These are phyloP conservation scores for Antheraea mylitta DNA, from an alignment of 1,140 invertebrate genomes.

Conservation along the genomic window DNA sequence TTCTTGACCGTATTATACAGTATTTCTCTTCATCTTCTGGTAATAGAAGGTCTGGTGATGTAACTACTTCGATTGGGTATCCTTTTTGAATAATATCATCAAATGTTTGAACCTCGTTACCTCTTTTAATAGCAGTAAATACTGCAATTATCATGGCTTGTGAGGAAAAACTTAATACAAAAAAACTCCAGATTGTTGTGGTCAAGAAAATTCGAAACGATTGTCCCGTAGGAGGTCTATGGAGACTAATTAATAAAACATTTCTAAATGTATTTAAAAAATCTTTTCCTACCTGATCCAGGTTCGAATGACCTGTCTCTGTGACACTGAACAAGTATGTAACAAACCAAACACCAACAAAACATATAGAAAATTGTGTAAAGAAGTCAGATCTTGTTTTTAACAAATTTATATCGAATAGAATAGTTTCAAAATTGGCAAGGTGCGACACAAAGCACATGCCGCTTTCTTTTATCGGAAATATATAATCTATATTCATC, in stretches of 20 bases:
- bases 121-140: conserved; percentile 60
- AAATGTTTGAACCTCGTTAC: conserved; percentile 67
- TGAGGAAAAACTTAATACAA: conserved; percentile 59
- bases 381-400: conserved; percentile 34
- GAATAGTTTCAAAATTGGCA: conserved; percentile 54
- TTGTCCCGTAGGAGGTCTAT: conserved; percentile 42
- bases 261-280: conserved; percentile 55
- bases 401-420: conserved; percentile 53
- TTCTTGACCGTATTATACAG: conserved; percentile 52
- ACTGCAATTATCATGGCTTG: conserved; percentile 72
- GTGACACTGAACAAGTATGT: conserved; percentile 52
- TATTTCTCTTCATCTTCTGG: conserved; percentile 58
- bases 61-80: conserved; percentile 62
- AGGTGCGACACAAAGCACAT: conserved; percentile 59
- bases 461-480: conserved; percentile 58
- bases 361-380: conserved; percentile 44
- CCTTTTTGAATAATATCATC: conserved; percentile 63
- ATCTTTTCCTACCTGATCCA: conserved; percentile 62
- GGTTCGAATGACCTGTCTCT: conserved; percentile 36
- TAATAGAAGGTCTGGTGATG: conserved; percentile 66
- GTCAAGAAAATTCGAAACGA: conserved; percentile 57
- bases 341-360: conserved; percentile 57
- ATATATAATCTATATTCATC: conserved; percentile 51
- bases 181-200: conserved; percentile 61
- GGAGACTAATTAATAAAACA: conserved; percentile 49